Evolutionary conservation across 2,797 vertebrate species (phyloP), one percentile per base, ranked within the genome.

Genomic region (Pseudochromis fuscus): DNA sequence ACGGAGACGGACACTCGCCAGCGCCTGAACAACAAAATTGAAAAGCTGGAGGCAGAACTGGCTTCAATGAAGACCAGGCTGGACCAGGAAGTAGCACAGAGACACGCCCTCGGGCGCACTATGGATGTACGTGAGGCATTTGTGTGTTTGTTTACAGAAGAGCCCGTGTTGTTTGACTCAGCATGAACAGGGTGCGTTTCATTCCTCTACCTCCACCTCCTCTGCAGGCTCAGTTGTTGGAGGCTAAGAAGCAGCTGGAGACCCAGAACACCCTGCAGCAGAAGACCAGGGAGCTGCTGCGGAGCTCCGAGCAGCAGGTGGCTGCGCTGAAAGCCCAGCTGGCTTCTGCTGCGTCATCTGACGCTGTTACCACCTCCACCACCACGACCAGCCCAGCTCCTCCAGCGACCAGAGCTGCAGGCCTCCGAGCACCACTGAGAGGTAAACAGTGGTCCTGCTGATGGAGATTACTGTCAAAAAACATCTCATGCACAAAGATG

Each of bases 221-320:
- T 45, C 10, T 24, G 12, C 45, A 94, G 91, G 82, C 87, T 88
- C 96, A 98, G 82, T 87, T 99, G 48, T 77, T 98, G 58, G 96
- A 98, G 79, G 93, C 96, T 1, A 98, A 96, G 89, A 97, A 96
- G 81, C 96, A 98, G 66, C 90, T 97, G 4, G 95, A 97, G 86
- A 94, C 95, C 0, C 96, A 98, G 87, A 94, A 90, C 66, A 93
- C 83, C 44, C 92, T 97, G 80, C 96, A 97, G 79, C 70, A 89
- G 82, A 97, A 93, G 79, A 98, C 97, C 24, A 97, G 96, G 87
- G 97, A 99, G 60, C 88, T 99, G 40, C 63, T 99, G 63, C 96
- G 95, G 71, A 94, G 94, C 7, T 90, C 97, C 74, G 96, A 99
- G 44, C 97, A 96, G 81, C 96, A 98, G 84, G 91, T 83, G 58